Evolutionary conservation across 2,888 invertebrate species (phyloP).

Genomic region (Parnassius mnemosyne): DNA sequence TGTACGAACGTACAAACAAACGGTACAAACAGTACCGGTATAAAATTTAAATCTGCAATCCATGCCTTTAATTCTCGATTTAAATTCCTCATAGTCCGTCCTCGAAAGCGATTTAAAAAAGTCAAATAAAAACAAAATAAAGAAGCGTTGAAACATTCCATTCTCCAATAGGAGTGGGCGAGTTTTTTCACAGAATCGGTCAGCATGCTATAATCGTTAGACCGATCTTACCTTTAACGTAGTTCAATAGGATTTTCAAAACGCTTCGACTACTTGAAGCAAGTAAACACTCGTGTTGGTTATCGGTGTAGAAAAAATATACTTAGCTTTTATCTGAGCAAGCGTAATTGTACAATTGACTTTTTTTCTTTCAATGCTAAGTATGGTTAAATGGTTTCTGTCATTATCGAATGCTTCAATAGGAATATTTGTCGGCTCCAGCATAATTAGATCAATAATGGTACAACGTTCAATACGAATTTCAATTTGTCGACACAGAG

Average conservation of each 20-base stretch:
- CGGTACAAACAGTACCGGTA: background rate
- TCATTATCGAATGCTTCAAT: conserved; percentile 6
- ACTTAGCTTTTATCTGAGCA: conserved; percentile 7
- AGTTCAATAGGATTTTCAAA: conserved; percentile 60
- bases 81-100: conserved; percentile 20
- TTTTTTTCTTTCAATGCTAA: conserved; percentile 1
- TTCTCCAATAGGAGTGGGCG: conserved; percentile 35
- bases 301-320: conserved; percentile 18
- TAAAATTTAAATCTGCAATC: conserved; percentile 5
- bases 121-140: conserved; percentile 20
- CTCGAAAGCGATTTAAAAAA: conserved; percentile 18
- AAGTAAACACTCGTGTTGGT: conserved; percentile 9
- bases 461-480: too few species aligned
- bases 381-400: conserved; percentile 4
- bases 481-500: background rate
- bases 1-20: background rate
- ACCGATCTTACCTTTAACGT: conserved; percentile 52
- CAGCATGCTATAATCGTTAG: conserved; percentile 37
- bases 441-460: background rate
- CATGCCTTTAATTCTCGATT: conserved; percentile 21
- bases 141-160: conserved; percentile 24
- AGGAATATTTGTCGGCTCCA: background rate
- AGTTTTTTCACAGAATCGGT: conserved; percentile 41
- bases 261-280: conserved; percentile 31
- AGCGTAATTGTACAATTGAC: conserved; percentile 11